These are phyloP conservation scores for Drosophila antonietae DNA, from an alignment of 2,888 invertebrate genomes.

Conservation along the genomic window DNA sequence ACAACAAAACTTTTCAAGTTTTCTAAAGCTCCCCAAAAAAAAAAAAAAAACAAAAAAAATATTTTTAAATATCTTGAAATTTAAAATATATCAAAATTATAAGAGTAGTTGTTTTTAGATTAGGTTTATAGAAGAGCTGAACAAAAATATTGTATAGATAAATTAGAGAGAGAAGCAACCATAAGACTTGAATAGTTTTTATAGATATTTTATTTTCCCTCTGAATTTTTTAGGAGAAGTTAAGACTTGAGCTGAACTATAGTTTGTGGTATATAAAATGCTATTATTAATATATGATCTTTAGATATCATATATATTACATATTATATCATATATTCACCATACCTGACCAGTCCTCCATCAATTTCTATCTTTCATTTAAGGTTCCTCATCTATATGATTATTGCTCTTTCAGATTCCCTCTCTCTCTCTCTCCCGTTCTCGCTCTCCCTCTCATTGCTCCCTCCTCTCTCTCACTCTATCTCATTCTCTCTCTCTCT, in stretches of 20 bases:
- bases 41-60: slow-evolving; percentile 1
- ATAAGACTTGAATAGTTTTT: not conserved
- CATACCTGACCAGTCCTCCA: not conserved
- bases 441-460: no score
- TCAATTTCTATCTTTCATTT: not conserved
- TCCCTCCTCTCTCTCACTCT: no score
- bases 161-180: no score
- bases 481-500: not conserved
- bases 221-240: not conserved
- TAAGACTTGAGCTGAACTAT: not conserved
- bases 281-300: not conserved
- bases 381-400: not conserved
- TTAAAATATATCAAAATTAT: not conserved
- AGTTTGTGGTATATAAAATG: no score
- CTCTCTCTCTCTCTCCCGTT: not conserved
- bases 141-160: not conserved
- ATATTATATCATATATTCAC: not conserved
- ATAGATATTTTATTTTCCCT: not conserved
- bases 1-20: not conserved
- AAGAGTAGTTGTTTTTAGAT: not conserved
- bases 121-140: not conserved
- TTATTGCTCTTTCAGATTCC: not conserved
- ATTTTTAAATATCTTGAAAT: not conserved
- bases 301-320: not conserved
- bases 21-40: not conserved